These are phyloP conservation scores for Elgaria multicarinata DNA, from an alignment of 2,113 vertebrate species.

Conservation along the genomic window DNA sequence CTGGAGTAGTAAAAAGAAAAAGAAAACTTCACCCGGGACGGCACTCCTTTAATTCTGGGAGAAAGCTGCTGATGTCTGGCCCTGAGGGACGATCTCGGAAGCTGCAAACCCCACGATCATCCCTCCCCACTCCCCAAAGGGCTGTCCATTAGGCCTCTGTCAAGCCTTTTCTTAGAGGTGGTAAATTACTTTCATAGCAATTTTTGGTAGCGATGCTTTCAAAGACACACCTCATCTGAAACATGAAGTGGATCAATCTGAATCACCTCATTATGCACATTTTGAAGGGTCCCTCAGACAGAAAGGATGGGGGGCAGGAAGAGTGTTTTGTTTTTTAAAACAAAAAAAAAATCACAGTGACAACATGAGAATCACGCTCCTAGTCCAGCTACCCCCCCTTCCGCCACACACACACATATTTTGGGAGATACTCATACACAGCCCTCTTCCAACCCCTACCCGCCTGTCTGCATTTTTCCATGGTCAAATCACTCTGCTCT, in stretches of 20 bases:
- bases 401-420: neutral
- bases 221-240: neutral
- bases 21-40: too few species aligned
- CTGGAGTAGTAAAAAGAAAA: too few species aligned
- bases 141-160: too few species aligned
- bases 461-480: slow-evolving; percentile 28
- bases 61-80: too few species aligned
- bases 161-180: neutral
- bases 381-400: neutral
- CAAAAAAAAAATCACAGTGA: too few species aligned
- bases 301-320: neutral
- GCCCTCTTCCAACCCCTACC: neutral
- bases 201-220: neutral
- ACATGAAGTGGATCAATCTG: neutral
- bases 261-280: neutral
- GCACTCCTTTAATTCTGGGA: too few species aligned
- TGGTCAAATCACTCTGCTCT: rapidly evolving
- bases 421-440: neutral
- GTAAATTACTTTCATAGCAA: neutral
- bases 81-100: too few species aligned
- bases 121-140: too few species aligned
- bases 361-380: neutral
- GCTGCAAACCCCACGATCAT: too few species aligned
- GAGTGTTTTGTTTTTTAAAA: too few species aligned
- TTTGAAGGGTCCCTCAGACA: neutral